Percentiles rank a stretch among this genome's conserved stretches.
These are phyloP conservation scores for Steatocranus sp. DNA, from an alignment of 2,797 vertebrate species.

Conservation along the genomic window DNA sequence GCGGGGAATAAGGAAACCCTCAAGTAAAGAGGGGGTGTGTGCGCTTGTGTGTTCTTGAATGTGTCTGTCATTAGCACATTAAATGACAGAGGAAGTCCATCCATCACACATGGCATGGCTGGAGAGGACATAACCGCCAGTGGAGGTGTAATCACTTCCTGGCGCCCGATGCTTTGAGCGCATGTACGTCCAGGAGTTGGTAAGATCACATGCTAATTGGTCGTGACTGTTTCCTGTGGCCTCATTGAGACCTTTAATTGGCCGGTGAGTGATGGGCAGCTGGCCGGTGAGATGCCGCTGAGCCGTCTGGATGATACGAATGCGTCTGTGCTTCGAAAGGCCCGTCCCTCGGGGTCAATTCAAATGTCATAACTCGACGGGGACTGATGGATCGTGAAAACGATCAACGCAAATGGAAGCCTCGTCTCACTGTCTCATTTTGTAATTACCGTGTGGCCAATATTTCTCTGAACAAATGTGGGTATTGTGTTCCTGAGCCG, in stretches of 20 bases:
- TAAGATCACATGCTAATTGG: constrained; percentile 54
- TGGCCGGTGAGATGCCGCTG: constrained; percentile 5
- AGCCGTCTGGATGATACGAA: constrained; percentile 32
- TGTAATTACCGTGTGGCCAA: constrained; percentile 42
- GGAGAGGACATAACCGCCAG: constrained; percentile 8
- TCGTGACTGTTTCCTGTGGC: constrained; percentile 56
- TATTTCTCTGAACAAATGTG: constrained; percentile 18
- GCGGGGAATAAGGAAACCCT: background rate
- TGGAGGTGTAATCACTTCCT: constrained; percentile 64
- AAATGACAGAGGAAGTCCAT: constrained; percentile 61
- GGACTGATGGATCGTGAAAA: constrained; percentile 44
- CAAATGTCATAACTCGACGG: constrained; percentile 54
- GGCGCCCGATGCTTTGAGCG: constrained; percentile 22
- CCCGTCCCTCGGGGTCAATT: constrained; percentile 47
- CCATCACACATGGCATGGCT: constrained; percentile 51
- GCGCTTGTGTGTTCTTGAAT: constrained; percentile 8
- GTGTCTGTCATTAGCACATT: constrained; percentile 52
- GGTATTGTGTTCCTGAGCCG: constrained; percentile 27
- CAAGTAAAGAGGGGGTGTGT: background rate
- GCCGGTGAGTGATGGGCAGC: constrained; percentile 45
- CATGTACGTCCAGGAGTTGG: background rate
- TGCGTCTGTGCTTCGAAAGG: constrained; percentile 35
- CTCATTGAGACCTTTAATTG: constrained; percentile 54
- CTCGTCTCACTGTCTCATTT: constrained; percentile 20
- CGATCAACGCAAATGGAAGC: constrained; percentile 55